Evolutionary conservation across 2,113 vertebrate genomes (phyloP).

Genomic region (Gnathonemus echidnorhynchus): DNA sequence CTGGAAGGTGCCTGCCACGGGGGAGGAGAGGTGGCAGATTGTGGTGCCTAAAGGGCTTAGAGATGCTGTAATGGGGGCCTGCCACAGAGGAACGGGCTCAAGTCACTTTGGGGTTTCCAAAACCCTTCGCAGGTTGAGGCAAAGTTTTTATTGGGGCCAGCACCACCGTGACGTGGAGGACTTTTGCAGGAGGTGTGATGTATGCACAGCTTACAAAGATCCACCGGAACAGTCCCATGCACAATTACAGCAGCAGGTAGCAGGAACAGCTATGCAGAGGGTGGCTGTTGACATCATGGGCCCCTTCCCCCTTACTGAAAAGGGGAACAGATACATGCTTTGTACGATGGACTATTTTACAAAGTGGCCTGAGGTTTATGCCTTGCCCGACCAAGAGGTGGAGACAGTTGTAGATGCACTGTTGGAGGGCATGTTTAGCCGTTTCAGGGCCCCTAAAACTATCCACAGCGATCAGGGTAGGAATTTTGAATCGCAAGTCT

Average conservation of each 20-base stretch:
- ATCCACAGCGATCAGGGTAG: neutral
- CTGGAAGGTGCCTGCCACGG: neutral
- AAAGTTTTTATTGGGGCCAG: neutral
- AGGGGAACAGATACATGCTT: neutral
- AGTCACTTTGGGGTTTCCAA: neutral
- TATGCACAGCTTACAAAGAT: too few relatives aligned
- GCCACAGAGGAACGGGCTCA: neutral
- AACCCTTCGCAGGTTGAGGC: neutral
- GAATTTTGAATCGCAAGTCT: neutral
- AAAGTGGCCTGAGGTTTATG: neutral
- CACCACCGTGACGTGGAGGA: too few relatives aligned
- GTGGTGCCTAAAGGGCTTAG: neutral
- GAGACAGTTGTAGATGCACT: neutral
- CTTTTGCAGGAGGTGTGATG: too few relatives aligned
- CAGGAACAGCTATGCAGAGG: too few relatives aligned
- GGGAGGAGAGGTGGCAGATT: too few relatives aligned
- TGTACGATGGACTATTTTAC: constrained; percentile 3
- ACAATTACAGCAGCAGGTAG: too few relatives aligned
- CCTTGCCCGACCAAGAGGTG: neutral
- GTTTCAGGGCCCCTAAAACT: neutral
- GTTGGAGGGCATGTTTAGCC: neutral
- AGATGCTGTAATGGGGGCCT: neutral
- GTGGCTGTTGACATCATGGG: too few relatives aligned
- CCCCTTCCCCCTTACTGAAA: too few relatives aligned
- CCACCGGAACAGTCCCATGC: too few relatives aligned